Conservation (phyloP, 2,888 invertebrate genomes). For the Chrysolina oricalcia region DNA sequence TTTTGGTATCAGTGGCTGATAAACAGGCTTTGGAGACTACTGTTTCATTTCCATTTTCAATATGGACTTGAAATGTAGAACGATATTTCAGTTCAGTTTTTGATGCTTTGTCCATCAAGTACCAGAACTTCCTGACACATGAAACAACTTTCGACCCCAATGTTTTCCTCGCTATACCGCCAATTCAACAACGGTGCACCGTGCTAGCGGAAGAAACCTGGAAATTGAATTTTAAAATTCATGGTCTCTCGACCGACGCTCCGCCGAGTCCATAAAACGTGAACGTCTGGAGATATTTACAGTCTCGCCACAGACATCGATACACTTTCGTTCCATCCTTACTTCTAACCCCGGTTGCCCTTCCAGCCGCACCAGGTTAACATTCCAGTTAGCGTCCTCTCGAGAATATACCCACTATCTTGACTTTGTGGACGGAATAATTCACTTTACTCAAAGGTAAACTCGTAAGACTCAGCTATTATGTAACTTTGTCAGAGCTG, state of each 20-base stretch:
- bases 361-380: conserved; percentile 15
- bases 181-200: too few relatives aligned
- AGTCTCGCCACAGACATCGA: conserved; percentile 10
- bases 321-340: not conserved
- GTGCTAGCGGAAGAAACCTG: not conserved
- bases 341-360: conserved; percentile 4
- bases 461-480: conserved; percentile 19
- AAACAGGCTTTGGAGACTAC: too few relatives aligned
- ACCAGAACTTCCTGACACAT: too few relatives aligned
- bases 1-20: too few relatives aligned
- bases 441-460: conserved; percentile 35
- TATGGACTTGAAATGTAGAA: too few relatives aligned
- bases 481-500: conserved; percentile 19
- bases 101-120: too few relatives aligned
- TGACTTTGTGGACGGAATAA: conserved; percentile 23
- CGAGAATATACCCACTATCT: conserved; percentile 10
- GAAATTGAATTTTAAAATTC: conserved; percentile 20
- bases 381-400: conserved; percentile 10
- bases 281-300: conserved; percentile 6
- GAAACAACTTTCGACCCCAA: too few relatives aligned
- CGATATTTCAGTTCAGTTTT: too few relatives aligned
- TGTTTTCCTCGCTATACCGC: too few relatives aligned
- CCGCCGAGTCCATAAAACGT: not conserved
- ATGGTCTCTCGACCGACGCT: conserved; percentile 12
- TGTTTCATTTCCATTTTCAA: too few relatives aligned